phyloP scores from a whole-genome alignment of 2,797 vertebrate genomes.

The Pantherophis alleghaniensis region DNA sequence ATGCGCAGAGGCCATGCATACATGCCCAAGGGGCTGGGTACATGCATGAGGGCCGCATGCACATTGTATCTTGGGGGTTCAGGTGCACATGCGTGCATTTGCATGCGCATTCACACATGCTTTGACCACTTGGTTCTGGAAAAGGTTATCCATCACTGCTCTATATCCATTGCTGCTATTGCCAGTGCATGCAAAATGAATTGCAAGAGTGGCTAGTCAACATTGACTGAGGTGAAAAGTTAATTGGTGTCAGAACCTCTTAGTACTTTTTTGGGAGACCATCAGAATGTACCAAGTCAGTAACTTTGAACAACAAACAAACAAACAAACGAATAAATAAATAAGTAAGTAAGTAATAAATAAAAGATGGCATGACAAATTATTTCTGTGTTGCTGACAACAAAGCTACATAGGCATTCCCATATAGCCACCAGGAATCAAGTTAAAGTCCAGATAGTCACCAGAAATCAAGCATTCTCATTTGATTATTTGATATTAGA shows the following conservation, averaged over 20 bases:
- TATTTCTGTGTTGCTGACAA: background rate
- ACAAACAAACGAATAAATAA: no score
- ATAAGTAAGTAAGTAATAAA: background rate
- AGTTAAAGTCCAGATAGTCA: background rate
- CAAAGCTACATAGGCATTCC: background rate
- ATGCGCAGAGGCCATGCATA: no score
- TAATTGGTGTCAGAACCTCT: background rate
- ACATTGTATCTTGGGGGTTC: no score
- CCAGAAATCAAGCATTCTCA: background rate
- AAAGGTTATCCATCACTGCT: background rate
- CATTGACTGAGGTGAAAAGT: background rate
- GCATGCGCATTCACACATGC: no score
- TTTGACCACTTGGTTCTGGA: no score
- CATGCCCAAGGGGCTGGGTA: no score
- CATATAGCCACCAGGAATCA: background rate
- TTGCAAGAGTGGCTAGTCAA: background rate
- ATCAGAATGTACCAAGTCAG: background rate
- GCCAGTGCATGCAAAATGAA: background rate
- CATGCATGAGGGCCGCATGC: no score
- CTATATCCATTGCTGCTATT: background rate
- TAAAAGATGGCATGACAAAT: background rate
- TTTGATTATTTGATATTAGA: background rate
- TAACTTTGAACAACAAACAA: background rate
- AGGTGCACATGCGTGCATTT: no score
- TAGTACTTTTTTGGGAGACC: background rate